Conservation (phyloP, 1,140 invertebrate genomes). For the Homarus americanus region DNA sequence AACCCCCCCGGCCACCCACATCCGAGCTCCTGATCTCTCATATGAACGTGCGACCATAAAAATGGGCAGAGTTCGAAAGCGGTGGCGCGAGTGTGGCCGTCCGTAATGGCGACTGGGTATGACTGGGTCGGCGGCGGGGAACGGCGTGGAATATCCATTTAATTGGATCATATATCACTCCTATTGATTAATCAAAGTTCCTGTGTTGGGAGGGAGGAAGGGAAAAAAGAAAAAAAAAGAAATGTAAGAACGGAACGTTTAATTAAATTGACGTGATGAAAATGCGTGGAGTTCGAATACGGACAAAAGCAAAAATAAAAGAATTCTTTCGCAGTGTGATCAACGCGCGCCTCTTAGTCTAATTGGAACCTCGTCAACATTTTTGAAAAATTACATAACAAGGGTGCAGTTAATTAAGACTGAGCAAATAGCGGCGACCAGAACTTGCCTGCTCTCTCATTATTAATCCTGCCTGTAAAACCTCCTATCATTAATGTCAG, state of each 20-base stretch:
- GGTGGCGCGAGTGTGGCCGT: neutral
- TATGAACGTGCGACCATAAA: slow-evolving; percentile 62
- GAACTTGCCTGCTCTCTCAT: slow-evolving; percentile 60
- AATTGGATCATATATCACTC: slow-evolving; percentile 64
- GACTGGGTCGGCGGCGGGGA: neutral
- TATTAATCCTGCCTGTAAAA: slow-evolving; percentile 67
- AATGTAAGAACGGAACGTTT: slow-evolving; percentile 64
- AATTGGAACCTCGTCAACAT: slow-evolving; percentile 74
- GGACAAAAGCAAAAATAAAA: slow-evolving; percentile 48
- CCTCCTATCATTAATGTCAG: slow-evolving; percentile 53
- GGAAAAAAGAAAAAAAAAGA: neutral
- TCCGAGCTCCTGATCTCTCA: slow-evolving; percentile 41
- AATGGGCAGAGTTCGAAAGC: slow-evolving; percentile 34
- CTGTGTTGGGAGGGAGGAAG: slow-evolving; percentile 3
- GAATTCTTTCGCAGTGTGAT: slow-evolving; percentile 65
- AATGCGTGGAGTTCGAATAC: slow-evolving; percentile 52
- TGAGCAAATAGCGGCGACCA: slow-evolving; percentile 67
- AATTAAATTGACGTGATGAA: slow-evolving; percentile 65
- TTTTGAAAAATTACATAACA: slow-evolving; percentile 74
- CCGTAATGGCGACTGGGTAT: neutral
- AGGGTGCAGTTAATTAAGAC: slow-evolving; percentile 73
- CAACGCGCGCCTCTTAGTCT: slow-evolving; percentile 68
- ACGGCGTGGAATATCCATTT: slow-evolving; percentile 37
- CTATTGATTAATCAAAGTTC: slow-evolving; percentile 69
- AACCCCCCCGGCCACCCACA: neutral